These are phyloP conservation scores for Pantelozetes paolii DNA, from an alignment of 2,888 invertebrate species.

Conservation along the genomic window DNA sequence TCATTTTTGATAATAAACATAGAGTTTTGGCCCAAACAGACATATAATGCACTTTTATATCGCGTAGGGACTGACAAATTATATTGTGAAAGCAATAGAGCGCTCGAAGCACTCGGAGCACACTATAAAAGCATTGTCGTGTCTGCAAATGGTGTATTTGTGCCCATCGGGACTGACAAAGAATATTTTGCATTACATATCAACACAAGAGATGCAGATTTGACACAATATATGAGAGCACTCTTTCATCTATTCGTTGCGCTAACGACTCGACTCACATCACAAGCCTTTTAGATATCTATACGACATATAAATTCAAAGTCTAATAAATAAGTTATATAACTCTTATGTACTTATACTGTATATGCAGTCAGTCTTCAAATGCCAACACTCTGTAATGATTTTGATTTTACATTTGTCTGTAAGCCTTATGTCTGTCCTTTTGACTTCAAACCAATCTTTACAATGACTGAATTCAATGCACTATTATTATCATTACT, in stretches of 20 bases:
- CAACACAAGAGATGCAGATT: slow-evolving; percentile 21
- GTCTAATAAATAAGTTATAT: slow-evolving; percentile 3
- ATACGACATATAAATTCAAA: background rate
- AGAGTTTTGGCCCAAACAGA: background rate
- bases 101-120: slow-evolving; percentile 1
- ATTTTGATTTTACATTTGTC: background rate
- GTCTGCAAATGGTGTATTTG: slow-evolving; percentile 26
- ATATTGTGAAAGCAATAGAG: background rate
- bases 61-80: slow-evolving; percentile 8
- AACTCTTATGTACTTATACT: slow-evolving; percentile 10
- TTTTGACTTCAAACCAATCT: background rate
- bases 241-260: background rate
- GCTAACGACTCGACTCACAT: background rate
- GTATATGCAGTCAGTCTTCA: background rate
- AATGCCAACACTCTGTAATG: background rate
- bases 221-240: slow-evolving; percentile 14
- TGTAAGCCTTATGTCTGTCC: background rate
- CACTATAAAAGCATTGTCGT: slow-evolving; percentile 34
- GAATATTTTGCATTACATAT: slow-evolving; percentile 17
- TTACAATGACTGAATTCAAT: background rate
- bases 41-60: background rate
- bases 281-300: slow-evolving; percentile 16
- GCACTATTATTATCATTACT: background rate
- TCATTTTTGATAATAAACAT: slow-evolving; percentile 11
- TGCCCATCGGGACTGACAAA: slow-evolving; percentile 24